A percentile compares a stretch with the other conserved stretches of the same genome.
These are phyloP conservation scores for Zeugodacus cucurbitae DNA, from an alignment of 1,140 invertebrate species.

Conservation along the genomic window DNA sequence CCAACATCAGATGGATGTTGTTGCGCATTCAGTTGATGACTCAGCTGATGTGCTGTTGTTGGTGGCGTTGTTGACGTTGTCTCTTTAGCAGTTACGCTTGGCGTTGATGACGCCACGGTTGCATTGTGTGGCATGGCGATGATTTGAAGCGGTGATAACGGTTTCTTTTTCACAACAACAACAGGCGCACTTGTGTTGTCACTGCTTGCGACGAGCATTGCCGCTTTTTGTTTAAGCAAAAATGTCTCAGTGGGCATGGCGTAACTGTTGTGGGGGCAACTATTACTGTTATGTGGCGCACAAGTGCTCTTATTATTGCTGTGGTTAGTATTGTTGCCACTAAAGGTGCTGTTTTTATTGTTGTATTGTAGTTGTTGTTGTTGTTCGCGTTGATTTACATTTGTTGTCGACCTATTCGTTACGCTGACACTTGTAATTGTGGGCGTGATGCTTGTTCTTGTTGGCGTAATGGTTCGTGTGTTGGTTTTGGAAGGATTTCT, in stretches of 20 bases:
- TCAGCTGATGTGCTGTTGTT: constrained; percentile 23
- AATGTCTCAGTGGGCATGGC: constrained; percentile 46
- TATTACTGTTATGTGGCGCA: constrained; percentile 17
- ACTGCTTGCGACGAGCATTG: constrained; percentile 11
- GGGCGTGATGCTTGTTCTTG: not conserved
- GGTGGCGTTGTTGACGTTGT: constrained; percentile 40
- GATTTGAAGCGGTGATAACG: constrained; percentile 56
- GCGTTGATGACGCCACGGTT: constrained; percentile 38
- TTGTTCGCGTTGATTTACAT: not conserved
- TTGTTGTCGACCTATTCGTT: not conserved
- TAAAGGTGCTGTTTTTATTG: constrained; percentile 1
- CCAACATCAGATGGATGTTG: not conserved
- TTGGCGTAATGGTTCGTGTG: not conserved
- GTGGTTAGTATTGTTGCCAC: not conserved
- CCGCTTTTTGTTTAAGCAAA: constrained; percentile 40
- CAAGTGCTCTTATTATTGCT: not conserved
- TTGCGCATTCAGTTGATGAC: not conserved
- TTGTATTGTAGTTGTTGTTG: not conserved
- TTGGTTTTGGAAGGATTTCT: constrained; percentile 15
- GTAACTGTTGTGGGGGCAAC: constrained; percentile 47
- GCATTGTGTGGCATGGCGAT: not conserved
- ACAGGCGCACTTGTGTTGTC: not conserved
- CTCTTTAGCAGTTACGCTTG: constrained; percentile 36
- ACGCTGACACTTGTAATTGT: not conserved
- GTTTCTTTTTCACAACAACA: constrained; percentile 52